Evolutionary conservation across 2,888 invertebrate species (phyloP).

Genomic region (Rhamphomyia laevipes): DNA sequence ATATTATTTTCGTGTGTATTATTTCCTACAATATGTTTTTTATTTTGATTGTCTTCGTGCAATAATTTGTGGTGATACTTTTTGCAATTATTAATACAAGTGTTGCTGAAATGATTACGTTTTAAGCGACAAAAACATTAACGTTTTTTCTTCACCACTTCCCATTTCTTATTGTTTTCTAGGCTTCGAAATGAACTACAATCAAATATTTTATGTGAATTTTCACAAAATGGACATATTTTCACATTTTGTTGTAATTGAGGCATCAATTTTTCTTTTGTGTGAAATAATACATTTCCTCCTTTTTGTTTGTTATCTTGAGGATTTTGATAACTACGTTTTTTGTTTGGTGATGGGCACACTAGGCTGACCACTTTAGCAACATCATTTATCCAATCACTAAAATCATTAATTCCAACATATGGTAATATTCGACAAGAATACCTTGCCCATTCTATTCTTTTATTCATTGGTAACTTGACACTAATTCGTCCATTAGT

Average conservation of each 20-base stretch:
- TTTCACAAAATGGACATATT: background rate
- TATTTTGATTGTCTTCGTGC: no score
- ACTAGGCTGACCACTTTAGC: slow-evolving; percentile 10
- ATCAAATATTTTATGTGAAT: background rate
- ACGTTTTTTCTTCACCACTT: slow-evolving; percentile 1
- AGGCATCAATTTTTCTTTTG: background rate
- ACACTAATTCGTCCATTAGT: slow-evolving; percentile 7
- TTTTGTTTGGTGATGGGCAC: slow-evolving; percentile 1
- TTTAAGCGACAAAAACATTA: slow-evolving; percentile 9
- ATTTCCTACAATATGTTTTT: no score
- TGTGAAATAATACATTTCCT: background rate
- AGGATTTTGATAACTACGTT: background rate
- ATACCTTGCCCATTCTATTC: slow-evolving; percentile 8
- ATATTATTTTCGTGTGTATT: no score
- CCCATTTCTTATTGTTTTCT: slow-evolving; percentile 1
- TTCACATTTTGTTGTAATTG: background rate
- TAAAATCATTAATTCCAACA: slow-evolving; percentile 9
- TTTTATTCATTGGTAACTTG: slow-evolving; percentile 13
- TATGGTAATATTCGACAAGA: slow-evolving; percentile 2
- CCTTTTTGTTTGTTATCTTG: background rate
- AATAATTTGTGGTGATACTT: no score
- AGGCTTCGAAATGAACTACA: slow-evolving; percentile 1
- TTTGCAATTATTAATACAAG: slow-evolving; percentile 1
- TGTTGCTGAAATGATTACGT: slow-evolving; percentile 1
- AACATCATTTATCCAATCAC: slow-evolving; percentile 11